A percentile compares a stretch with the other conserved stretches of the same genome.
Conservation (phyloP, 2,113 vertebrate genomes). For the Vombatus ursinus region DNA sequence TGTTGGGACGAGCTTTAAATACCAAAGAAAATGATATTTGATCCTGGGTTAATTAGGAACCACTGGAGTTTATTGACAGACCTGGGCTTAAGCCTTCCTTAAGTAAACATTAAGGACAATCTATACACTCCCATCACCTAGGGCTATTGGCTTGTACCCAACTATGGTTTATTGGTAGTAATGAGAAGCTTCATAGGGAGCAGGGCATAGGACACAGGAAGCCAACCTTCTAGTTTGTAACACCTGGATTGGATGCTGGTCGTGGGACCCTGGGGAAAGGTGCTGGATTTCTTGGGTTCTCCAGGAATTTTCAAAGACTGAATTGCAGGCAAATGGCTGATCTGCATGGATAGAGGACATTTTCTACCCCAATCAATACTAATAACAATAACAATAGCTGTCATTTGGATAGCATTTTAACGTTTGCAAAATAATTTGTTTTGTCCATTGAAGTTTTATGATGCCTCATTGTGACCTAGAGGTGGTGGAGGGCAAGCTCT, state of each 20-base stretch:
- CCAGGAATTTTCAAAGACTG: not conserved
- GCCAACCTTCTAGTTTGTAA: not conserved
- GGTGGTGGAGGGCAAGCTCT: not conserved
- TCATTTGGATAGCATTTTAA: not conserved
- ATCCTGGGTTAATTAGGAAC: not conserved
- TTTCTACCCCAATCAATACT: not conserved
- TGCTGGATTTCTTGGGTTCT: not conserved
- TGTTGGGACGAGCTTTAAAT: not conserved
- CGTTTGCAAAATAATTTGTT: not conserved
- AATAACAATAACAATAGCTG: not conserved
- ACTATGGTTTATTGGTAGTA: not conserved
- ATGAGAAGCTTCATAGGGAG: not conserved
- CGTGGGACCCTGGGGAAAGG: not conserved
- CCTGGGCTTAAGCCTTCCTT: not conserved
- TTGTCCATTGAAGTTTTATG: not conserved
- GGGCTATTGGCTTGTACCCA: not conserved
- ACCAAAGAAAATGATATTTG: not conserved
- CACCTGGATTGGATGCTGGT: not conserved
- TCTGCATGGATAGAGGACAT: not conserved
- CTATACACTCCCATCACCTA: not conserved
- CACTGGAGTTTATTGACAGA: not conserved
- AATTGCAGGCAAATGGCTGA: not conserved
- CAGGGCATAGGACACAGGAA: not conserved
- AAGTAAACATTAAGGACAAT: not conserved
- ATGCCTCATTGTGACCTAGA: not conserved